A percentile compares a stretch with the other conserved stretches of the same genome.
Evolutionary conservation across 2,113 vertebrate genomes (phyloP).

Genomic region (Turdus rufiventris): DNA sequence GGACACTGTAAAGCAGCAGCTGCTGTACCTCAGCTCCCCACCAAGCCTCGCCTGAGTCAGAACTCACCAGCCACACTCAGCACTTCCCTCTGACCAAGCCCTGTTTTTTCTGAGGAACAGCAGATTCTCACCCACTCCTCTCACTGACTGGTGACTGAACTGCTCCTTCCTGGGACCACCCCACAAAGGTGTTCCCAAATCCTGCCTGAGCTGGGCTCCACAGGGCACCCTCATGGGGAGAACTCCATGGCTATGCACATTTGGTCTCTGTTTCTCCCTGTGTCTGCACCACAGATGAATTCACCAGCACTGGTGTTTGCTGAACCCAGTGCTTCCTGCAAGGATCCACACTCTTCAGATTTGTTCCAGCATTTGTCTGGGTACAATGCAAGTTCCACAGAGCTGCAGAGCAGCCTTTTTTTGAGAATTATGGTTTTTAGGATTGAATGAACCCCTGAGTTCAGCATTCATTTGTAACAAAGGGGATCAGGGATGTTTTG

Average conservation of each 20-base stretch:
- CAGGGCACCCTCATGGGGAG: neutral
- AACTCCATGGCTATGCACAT: neutral
- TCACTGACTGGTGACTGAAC: neutral
- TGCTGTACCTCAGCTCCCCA: neutral
- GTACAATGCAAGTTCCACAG: neutral
- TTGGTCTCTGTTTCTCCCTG: neutral
- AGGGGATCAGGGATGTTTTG: neutral
- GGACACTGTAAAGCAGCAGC: neutral
- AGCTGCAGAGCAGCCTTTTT: neutral
- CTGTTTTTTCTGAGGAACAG: neutral
- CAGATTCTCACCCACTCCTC: neutral
- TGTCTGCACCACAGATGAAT: neutral
- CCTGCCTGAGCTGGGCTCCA: neutral
- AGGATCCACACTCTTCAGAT: neutral
- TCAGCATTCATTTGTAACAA: neutral
- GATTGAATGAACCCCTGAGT: neutral
- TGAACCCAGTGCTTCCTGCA: neutral
- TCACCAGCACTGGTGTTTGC: neutral
- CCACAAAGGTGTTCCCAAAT: neutral
- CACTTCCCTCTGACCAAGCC: neutral
- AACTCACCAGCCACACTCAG: neutral
- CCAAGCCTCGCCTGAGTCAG: accelerated
- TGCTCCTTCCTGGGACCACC: neutral
- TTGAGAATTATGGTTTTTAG: neutral
- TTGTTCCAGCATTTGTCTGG: neutral